Evolutionary conservation across 2,113 vertebrate species (phyloP).

Genomic region (Ictalurus punctatus): DNA sequence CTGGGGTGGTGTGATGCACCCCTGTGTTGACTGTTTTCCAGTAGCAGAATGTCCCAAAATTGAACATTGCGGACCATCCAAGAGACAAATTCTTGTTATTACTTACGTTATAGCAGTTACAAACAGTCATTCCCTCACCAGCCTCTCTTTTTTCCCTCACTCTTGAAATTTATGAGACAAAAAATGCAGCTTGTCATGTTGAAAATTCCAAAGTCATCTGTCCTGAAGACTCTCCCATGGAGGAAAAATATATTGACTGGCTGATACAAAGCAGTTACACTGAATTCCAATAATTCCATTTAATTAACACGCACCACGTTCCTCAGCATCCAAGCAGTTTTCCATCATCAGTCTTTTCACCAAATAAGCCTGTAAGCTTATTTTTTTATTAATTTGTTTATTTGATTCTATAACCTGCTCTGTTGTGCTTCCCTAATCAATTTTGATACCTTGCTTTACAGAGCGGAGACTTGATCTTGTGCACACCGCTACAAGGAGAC

Average conservation of each 20-base stretch:
- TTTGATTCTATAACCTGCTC: neutral
- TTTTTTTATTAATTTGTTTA: neutral
- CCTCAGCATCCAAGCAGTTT: too few species aligned
- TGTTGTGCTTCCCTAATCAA: neutral
- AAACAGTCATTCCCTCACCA: neutral
- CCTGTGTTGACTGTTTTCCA: neutral
- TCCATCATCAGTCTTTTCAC: too few species aligned
- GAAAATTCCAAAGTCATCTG: neutral
- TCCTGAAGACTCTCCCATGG: neutral
- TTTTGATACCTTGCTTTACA: slow-evolving; percentile 5
- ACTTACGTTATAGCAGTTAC: neutral
- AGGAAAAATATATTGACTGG: neutral
- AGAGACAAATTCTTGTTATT: neutral
- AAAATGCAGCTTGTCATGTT: neutral
- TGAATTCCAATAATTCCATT: too few species aligned
- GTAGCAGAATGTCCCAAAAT: neutral
- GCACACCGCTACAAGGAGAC: neutral
- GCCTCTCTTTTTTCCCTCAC: too few species aligned
- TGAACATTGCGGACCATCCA: neutral
- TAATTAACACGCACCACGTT: too few species aligned
- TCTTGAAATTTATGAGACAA: neutral
- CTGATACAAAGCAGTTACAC: too few species aligned
- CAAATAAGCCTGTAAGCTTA: too few species aligned
- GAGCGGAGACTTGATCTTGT: slow-evolving; percentile 2
- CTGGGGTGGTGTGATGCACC: neutral